Conservation (phyloP, 2,888 invertebrate genomes). For the Embidobia sp. region DNA sequence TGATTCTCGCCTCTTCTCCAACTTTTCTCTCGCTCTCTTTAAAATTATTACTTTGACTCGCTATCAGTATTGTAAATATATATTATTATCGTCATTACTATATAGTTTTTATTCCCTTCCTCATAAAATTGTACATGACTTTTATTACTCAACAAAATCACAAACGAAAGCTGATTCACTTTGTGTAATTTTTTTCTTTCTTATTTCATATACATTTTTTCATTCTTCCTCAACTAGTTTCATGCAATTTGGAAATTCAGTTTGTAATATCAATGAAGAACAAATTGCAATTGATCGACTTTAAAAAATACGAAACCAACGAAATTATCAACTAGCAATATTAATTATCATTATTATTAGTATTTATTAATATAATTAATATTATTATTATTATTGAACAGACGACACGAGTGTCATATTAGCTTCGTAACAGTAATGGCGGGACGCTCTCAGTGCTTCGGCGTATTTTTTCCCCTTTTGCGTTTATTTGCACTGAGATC, state of each 20-base stretch:
- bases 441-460: slow-evolving; percentile 39
- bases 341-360: slow-evolving; percentile 65
- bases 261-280: slow-evolving; percentile 38
- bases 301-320: slow-evolving; percentile 52
- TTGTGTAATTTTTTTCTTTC: background rate
- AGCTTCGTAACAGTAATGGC: slow-evolving; percentile 61
- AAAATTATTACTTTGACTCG: slow-evolving; percentile 60
- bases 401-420: slow-evolving; percentile 64
- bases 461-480: background rate
- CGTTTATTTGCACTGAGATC: slow-evolving; percentile 41
- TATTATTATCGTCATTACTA: slow-evolving; percentile 59
- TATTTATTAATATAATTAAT: slow-evolving; percentile 58
- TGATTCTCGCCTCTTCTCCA: slow-evolving; percentile 59
- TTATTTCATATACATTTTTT: slow-evolving; percentile 7
- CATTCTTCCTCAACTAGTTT: slow-evolving; percentile 16
- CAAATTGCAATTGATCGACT: slow-evolving; percentile 32
- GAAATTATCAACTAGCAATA: slow-evolving; percentile 62
- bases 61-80: slow-evolving; percentile 62
- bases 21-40: slow-evolving; percentile 47
- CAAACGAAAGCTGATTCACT: slow-evolving; percentile 36
- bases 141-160: slow-evolving; percentile 50
- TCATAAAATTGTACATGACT: slow-evolving; percentile 65
- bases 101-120: slow-evolving; percentile 62
- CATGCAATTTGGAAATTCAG: slow-evolving; percentile 46
- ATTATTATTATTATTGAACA: slow-evolving; percentile 64